Evolutionary conservation across 2,888 invertebrate genomes (phyloP).

Genomic region (Drosophila mayaguana): DNA sequence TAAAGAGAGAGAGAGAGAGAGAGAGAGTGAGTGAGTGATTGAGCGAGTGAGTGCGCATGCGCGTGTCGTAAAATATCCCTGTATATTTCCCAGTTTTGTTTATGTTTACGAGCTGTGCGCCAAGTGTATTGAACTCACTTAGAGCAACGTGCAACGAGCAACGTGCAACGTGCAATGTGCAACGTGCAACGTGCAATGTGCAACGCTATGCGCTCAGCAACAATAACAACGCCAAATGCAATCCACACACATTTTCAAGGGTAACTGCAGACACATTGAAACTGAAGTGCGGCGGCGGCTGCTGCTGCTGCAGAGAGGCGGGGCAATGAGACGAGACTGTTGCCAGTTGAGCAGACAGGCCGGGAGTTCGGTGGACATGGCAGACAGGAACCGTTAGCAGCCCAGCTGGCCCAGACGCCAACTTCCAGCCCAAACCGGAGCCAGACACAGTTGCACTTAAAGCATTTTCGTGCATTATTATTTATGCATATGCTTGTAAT

Average conservation of each 20-base stretch:
- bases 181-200: slow-evolving; percentile 28
- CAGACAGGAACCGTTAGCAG: slow-evolving; percentile 34
- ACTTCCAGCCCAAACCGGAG: slow-evolving; percentile 9
- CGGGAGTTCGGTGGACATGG: slow-evolving; percentile 6
- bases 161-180: slow-evolving; percentile 35
- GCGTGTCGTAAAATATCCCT: slow-evolving; percentile 54
- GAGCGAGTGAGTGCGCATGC: slow-evolving; percentile 50
- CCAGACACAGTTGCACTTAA: slow-evolving; percentile 61
- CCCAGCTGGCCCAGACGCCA: slow-evolving; percentile 24
- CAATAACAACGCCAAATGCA: slow-evolving; percentile 41
- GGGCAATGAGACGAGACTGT: slow-evolving; percentile 49
- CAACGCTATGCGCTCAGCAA: slow-evolving; percentile 55
- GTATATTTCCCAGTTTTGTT: slow-evolving; percentile 74
- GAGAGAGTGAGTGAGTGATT: slow-evolving; percentile 2
- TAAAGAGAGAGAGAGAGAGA: slow-evolving; percentile 10
- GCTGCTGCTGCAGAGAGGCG: slow-evolving; percentile 9
- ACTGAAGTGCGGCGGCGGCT: slow-evolving; percentile 58
- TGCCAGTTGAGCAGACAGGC: slow-evolving; percentile 36
- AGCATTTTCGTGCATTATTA: slow-evolving; percentile 80
- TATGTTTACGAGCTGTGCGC: slow-evolving; percentile 63
- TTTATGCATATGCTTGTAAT: slow-evolving; percentile 80
- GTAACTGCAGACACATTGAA: slow-evolving; percentile 79
- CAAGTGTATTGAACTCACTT: slow-evolving; percentile 79
- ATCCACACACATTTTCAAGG: slow-evolving; percentile 69
- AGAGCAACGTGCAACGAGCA: slow-evolving; percentile 38